phyloP scores from a whole-genome alignment of 2,797 vertebrate species.

The Octomys mimax region DNA sequence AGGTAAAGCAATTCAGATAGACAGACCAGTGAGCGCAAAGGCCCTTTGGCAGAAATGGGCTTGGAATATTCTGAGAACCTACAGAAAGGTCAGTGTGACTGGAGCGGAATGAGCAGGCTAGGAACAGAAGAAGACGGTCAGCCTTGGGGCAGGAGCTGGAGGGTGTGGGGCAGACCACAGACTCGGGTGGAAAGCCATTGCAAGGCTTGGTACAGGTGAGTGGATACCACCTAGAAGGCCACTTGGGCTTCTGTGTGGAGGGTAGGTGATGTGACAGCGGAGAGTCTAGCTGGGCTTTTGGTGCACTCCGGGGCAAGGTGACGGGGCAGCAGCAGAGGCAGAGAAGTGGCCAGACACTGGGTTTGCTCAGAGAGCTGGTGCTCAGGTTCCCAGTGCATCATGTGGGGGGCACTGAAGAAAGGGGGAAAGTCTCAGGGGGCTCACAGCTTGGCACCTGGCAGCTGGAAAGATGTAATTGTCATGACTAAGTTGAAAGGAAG shows the following conservation, averaged over 20 bases:
- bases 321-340: too few relatives aligned
- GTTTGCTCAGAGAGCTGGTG: not conserved
- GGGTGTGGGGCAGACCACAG: not conserved
- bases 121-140: not conserved
- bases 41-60: not conserved
- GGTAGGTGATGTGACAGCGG: not conserved
- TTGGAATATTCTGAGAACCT: not conserved
- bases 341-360: not conserved
- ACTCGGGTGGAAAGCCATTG: not conserved
- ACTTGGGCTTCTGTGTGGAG: not conserved
- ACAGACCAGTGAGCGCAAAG: not conserved
- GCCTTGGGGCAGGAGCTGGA: not conserved
- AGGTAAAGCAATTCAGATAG: not conserved
- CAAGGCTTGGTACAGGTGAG: not conserved
- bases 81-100: not conserved
- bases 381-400: not conserved
- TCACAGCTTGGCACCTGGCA: not conserved
- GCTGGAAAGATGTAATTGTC: not conserved
- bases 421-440: conserved; percentile 7
- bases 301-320: not conserved
- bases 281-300: not conserved
- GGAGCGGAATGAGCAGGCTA: not conserved
- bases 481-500: not conserved
- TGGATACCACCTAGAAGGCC: not conserved
- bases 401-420: not conserved